Evolutionary conservation across 2,113 vertebrate species (phyloP), one percentile per base, ranked within the genome.

Genomic region (Saccopteryx bilineata): DNA sequence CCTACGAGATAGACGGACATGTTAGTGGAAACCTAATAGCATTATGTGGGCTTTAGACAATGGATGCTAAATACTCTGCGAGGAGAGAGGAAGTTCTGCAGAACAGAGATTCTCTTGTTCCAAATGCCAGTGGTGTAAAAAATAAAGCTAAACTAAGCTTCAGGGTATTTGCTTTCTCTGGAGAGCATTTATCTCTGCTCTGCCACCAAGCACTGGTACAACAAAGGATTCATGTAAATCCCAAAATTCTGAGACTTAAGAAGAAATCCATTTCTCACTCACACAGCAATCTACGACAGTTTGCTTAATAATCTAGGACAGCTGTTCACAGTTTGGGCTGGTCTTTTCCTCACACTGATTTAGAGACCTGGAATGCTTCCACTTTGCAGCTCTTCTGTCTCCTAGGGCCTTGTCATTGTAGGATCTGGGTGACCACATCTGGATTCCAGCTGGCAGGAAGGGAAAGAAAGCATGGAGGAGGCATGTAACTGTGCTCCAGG

Each of bases 161-260:
- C 65, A 63, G 48, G 58, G 48, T 66, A 9, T 88, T 88, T 15
- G 80, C 76, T 90, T 96, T 94, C 65, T 87, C n/a, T 71, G 61
- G 39, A 84, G 56, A 75, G 33, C 13, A 13, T 92, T 89, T 82
- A 8, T 90, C 17, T 95, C 90, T 94, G 83, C 21, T 81, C 72
- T 66, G 24, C 19, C 39, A 46, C 54, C 84, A 93, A 71, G 82
- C 33, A 46, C 46, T 68, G 11, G 21, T 33, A 78, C 26, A 95
- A 7, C 31, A 86, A 96, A 93, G 72, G 39, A 90, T 60, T 83
- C 83, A 26, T 71, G 13, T 68, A 17, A 85, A 61, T 72, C 28
- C 19, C 52, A 28, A 19, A 79, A 28, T 92, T 90, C 52, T 85
- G 33, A 87, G 46, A 31, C 56, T 81, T 79, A n/a, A 78, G 50